These are phyloP conservation scores for Lophura swinhoii DNA, from an alignment of 2,797 vertebrate genomes.

Conservation along the genomic window DNA sequence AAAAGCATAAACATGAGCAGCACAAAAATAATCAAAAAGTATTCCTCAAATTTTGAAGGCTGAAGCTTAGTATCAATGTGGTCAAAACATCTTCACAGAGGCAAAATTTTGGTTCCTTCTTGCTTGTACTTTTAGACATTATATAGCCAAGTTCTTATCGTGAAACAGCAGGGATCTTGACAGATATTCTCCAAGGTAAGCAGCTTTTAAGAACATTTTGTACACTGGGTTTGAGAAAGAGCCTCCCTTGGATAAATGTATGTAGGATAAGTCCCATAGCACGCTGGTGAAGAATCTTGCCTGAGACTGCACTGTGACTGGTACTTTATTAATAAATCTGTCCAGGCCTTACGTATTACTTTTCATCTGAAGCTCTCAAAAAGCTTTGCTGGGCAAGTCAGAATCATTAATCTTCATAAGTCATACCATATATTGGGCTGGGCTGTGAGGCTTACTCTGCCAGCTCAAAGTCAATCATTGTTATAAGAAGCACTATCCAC, in stretches of 20 bases:
- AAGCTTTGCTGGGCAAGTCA: not conserved
- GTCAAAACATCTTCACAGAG: not conserved
- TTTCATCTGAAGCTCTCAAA: not conserved
- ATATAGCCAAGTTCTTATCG: not conserved
- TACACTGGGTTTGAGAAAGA: not conserved
- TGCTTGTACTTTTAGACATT: not conserved
- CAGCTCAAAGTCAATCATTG: not conserved
- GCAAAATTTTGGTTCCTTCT: not conserved
- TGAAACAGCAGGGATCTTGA: not conserved
- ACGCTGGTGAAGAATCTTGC: not conserved
- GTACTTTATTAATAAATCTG: slow-evolving; percentile 39
- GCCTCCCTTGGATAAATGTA: not conserved
- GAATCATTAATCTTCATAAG: not conserved
- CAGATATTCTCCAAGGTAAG: not conserved
- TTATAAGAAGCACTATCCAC: not conserved
- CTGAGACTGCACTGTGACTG: not conserved
- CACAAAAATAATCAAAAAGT: not conserved
- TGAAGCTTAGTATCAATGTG: not conserved
- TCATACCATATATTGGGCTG: not conserved
- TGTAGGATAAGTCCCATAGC: not conserved
- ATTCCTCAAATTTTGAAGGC: not conserved
- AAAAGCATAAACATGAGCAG: not conserved
- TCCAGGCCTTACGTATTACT: not conserved
- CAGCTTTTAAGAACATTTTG: slow-evolving; percentile 25
- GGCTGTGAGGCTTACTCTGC: not conserved